Conservation (phyloP, 2,888 invertebrate genomes). For the Pteria penguin region DNA sequence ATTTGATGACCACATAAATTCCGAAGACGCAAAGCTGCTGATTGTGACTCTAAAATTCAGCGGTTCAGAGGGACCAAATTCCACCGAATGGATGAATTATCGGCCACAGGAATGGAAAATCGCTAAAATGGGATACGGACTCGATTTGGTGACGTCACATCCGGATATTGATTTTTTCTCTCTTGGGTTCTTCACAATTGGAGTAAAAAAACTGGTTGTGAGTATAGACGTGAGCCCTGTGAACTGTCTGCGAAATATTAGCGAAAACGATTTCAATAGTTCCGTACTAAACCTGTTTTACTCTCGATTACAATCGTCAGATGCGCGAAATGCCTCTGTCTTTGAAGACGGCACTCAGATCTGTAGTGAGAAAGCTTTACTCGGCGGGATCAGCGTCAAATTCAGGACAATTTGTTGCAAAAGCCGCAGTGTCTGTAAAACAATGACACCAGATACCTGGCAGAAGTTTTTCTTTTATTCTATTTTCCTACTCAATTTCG, state of each 20-base stretch:
- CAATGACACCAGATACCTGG: background rate
- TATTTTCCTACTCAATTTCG: background rate
- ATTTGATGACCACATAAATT: no score
- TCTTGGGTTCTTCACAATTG: background rate
- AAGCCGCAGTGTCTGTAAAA: background rate
- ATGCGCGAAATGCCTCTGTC: background rate
- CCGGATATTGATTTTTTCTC: conserved; percentile 24
- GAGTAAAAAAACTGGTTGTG: background rate
- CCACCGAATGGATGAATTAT: background rate
- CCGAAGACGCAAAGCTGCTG: no score
- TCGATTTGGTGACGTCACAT: conserved; percentile 19
- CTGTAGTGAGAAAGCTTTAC: background rate
- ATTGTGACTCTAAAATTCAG: no score
- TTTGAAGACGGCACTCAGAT: background rate
- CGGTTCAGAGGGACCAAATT: no score
- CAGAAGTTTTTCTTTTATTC: conserved; percentile 15
- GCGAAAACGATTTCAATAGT: background rate
- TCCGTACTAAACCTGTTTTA: background rate
- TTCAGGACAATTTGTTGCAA: background rate
- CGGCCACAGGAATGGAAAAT: background rate
- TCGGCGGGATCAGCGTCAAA: background rate
- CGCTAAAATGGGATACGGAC: background rate
- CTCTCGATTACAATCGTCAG: background rate
- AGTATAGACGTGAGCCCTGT: background rate
- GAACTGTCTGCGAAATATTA: background rate